These are phyloP conservation scores for Aleiodes leptofemur DNA, from an alignment of 2,888 invertebrate species.

Conservation along the genomic window DNA sequence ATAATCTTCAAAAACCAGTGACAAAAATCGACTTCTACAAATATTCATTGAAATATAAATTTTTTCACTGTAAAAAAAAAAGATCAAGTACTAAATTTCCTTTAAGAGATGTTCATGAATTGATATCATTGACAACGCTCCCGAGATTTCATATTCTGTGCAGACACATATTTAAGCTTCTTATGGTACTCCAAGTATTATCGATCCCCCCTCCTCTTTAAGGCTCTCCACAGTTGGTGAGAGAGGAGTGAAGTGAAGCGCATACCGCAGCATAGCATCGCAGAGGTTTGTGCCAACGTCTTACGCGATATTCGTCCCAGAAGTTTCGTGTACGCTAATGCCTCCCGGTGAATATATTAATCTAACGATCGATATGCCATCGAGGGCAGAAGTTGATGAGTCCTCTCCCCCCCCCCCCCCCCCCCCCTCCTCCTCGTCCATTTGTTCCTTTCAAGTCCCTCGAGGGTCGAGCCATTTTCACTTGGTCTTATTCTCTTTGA, in stretches of 20 bases:
- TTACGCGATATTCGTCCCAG: conserved; percentile 46
- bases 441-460: conserved; percentile 17
- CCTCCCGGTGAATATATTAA: conserved; percentile 48
- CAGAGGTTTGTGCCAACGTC: conserved; percentile 46
- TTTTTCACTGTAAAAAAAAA: not conserved
- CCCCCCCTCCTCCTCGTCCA: not conserved
- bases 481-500: conserved; percentile 9
- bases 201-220: conserved; percentile 26
- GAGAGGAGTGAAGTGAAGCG: conserved; percentile 16
- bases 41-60: not conserved
- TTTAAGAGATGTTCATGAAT: not conserved
- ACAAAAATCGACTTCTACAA: too few relatives aligned
- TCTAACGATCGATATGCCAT: conserved; percentile 50
- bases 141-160: conserved; percentile 18
- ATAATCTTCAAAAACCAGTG: too few relatives aligned
- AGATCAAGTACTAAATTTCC: not conserved
- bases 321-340: conserved; percentile 48
- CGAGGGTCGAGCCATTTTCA: conserved; percentile 1
- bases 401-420: conserved; percentile 13
- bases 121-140: conserved; percentile 14
- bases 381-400: conserved; percentile 47
- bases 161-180: conserved; percentile 28
- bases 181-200: conserved; percentile 36
- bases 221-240: not conserved
- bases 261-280: conserved; percentile 20